phyloP scores from a whole-genome alignment of 2,113 vertebrate species.

The Grammomys surdaster region DNA sequence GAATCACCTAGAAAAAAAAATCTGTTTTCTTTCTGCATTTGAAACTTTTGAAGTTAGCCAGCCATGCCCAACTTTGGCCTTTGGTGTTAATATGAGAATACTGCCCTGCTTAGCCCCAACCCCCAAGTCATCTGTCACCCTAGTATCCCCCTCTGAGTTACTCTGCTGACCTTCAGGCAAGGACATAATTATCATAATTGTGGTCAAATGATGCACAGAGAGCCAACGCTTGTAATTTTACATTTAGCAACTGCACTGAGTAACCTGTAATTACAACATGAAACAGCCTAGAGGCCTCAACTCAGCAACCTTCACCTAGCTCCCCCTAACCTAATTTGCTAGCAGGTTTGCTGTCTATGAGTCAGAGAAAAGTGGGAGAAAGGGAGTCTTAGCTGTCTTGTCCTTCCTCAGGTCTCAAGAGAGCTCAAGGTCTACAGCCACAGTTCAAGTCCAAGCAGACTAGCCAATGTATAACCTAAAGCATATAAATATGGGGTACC shows the following conservation, averaged over 20 bases:
- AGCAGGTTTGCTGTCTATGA: not conserved
- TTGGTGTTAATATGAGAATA: not conserved
- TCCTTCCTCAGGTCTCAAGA: not conserved
- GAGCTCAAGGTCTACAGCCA: not conserved
- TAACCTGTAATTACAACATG: conserved; percentile 12
- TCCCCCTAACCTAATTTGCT: conserved; percentile 54
- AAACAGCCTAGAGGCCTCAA: not conserved
- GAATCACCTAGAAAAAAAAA: not conserved
- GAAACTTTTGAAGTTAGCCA: not conserved
- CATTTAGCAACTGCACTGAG: conserved; percentile 50
- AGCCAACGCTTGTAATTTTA: conserved; percentile 51
- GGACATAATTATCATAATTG: conserved; percentile 60
- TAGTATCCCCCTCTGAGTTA: not conserved
- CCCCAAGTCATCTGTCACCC: not conserved
- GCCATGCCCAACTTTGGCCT: not conserved
- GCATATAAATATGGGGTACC: not conserved
- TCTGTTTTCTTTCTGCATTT: not conserved
- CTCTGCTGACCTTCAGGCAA: conserved; percentile 46
- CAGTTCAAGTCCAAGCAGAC: not conserved
- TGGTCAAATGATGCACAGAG: conserved; percentile 43
- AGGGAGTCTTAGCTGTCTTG: not conserved
- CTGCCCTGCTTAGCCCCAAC: not conserved
- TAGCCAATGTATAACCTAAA: not conserved
- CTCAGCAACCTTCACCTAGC: not conserved
- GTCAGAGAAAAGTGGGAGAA: not conserved